Conservation (phyloP, 2,113 vertebrate species). For the Lota lota region DNA sequence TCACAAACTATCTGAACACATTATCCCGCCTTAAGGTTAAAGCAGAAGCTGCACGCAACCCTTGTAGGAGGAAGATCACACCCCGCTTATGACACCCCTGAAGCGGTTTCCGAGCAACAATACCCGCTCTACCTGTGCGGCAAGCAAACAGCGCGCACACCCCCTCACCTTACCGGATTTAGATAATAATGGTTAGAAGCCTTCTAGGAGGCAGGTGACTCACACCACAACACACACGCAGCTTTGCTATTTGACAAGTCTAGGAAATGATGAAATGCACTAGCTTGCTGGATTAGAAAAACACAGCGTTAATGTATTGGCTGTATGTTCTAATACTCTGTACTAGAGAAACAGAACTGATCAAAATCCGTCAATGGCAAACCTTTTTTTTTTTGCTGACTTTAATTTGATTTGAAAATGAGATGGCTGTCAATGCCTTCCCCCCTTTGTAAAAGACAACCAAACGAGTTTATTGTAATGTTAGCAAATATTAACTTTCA, state of each 20-base stretch:
- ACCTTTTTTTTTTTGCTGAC: too few relatives aligned
- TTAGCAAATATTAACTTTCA: too few relatives aligned
- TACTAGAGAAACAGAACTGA: too few relatives aligned
- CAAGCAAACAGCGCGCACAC: slow-evolving; percentile 65
- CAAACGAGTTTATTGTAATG: too few relatives aligned
- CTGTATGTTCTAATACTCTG: neutral
- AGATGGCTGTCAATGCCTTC: too few relatives aligned
- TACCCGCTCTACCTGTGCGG: slow-evolving; percentile 81
- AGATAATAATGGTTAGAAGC: slow-evolving; percentile 69
- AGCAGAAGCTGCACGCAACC: slow-evolving; percentile 30
- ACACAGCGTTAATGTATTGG: neutral
- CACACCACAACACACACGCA: slow-evolving; percentile 46
- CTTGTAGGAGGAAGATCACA: slow-evolving; percentile 61
- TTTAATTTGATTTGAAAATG: too few relatives aligned
- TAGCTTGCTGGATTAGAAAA: neutral
- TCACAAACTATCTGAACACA: too few relatives aligned
- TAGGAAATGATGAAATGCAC: slow-evolving; percentile 32
- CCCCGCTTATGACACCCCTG: slow-evolving; percentile 67
- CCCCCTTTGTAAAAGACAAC: too few relatives aligned
- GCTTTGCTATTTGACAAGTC: slow-evolving; percentile 40
- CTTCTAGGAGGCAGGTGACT: slow-evolving; percentile 60
- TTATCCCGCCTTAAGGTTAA: too few relatives aligned
- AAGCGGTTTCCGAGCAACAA: slow-evolving; percentile 78
- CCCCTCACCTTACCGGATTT: slow-evolving; percentile 64
- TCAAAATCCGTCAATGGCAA: too few relatives aligned